A percentile compares a stretch with the other conserved stretches of the same genome.
Evolutionary conservation across 2,113 vertebrate genomes (phyloP).

Genomic region (Tiliqua scincoides): DNA sequence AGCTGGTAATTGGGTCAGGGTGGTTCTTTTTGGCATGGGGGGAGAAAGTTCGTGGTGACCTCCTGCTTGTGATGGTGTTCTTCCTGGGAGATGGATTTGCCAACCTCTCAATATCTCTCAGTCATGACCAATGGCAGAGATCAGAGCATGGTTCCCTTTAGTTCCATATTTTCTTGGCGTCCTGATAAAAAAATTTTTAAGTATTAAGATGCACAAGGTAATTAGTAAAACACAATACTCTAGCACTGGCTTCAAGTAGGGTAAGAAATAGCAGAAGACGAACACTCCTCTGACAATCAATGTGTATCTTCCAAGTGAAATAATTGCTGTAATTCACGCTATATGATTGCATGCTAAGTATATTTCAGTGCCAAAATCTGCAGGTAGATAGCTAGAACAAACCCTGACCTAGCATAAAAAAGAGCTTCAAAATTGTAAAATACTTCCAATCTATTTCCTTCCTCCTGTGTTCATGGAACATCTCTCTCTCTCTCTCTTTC

Average conservation of each 20-base stretch:
- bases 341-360: neutral
- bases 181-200: neutral
- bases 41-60: no score
- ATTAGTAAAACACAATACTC: neutral
- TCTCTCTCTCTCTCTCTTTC: neutral
- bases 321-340: neutral
- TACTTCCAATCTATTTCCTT: neutral
- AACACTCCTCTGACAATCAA: neutral
- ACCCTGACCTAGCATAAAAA: neutral
- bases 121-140: no score
- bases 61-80: no score
- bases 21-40: no score
- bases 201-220: neutral
- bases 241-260: neutral
- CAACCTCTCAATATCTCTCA: no score
- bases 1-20: no score
- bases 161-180: no score
- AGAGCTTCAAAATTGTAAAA: neutral
- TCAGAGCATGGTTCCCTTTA: no score
- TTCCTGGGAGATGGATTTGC: no score
- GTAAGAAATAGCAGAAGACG: neutral
- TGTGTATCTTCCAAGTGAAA: neutral
- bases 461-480: neutral
- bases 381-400: no score
- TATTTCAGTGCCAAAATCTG: neutral